Conservation (phyloP, 2,797 vertebrate species). For the Clarias fuscus region DNA sequence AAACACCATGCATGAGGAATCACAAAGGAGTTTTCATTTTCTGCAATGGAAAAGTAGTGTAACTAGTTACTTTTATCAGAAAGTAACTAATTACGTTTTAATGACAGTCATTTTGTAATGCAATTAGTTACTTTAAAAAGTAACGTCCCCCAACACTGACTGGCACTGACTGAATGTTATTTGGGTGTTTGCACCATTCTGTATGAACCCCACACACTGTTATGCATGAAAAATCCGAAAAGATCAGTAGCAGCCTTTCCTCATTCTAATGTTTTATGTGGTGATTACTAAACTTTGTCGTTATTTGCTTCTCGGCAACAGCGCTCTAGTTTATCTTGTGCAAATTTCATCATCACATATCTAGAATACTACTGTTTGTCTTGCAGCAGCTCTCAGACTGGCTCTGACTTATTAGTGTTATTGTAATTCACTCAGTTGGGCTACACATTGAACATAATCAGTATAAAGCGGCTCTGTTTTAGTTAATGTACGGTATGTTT, state of each 20-base stretch:
- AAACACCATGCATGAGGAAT: too few relatives aligned
- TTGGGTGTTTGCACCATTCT: not conserved
- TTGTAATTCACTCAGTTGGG: not conserved
- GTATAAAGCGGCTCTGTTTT: slow-evolving; percentile 17
- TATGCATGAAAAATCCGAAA: not conserved
- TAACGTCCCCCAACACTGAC: too few relatives aligned
- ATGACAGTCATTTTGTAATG: too few relatives aligned
- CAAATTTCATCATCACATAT: not conserved
- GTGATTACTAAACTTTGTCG: not conserved
- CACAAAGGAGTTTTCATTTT: too few relatives aligned
- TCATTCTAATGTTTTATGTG: not conserved
- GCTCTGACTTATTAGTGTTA: not conserved
- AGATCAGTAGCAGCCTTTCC: not conserved
- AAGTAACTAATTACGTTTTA: too few relatives aligned
- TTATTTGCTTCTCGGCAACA: not conserved
- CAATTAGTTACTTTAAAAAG: too few relatives aligned
- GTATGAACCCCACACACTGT: not conserved
- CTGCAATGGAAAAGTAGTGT: too few relatives aligned
- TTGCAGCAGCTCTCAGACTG: not conserved
- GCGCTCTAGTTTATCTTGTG: not conserved
- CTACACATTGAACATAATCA: not conserved
- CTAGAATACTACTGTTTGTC: not conserved
- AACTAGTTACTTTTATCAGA: too few relatives aligned
- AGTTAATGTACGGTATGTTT: slow-evolving; percentile 12
- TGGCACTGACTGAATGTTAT: not conserved